Percentiles rank a stretch among this genome's conserved stretches.
Evolutionary conservation across 2,888 invertebrate species (phyloP).

Genomic region (Platycnemis pennipes): DNA sequence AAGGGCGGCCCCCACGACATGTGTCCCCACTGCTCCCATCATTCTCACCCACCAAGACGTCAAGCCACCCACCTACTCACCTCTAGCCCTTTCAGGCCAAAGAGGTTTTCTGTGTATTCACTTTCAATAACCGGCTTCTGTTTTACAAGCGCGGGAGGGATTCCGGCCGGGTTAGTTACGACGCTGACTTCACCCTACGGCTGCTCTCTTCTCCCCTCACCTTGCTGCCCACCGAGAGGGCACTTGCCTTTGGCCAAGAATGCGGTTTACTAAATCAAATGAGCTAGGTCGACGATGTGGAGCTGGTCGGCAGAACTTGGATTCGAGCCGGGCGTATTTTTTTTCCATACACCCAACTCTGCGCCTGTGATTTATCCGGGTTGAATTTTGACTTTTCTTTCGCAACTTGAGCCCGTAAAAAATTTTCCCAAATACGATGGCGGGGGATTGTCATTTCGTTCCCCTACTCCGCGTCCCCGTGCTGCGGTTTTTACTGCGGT

Average conservation of each 20-base stretch:
- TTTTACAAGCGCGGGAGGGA: conserved; percentile 29
- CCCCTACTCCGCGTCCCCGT: not conserved
- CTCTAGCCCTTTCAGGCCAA: not conserved
- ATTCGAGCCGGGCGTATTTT: conserved; percentile 20
- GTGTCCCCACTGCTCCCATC: conserved; percentile 15
- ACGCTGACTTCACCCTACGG: conserved; percentile 41
- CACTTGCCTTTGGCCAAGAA: conserved; percentile 56
- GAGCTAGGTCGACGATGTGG: not conserved
- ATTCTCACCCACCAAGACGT: not conserved
- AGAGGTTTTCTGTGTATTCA: conserved; percentile 67
- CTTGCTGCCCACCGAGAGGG: not conserved
- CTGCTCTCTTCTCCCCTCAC: not conserved
- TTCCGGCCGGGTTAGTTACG: not conserved
- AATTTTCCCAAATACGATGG: not conserved
- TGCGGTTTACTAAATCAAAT: conserved; percentile 64
- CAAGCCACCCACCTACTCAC: not conserved
- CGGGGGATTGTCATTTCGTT: not conserved
- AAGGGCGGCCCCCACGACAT: not conserved
- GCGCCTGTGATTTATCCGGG: not conserved
- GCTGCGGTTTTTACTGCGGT: not conserved
- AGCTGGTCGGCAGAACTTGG: conserved; percentile 36
- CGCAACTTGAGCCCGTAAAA: not conserved
- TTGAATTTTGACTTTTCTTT: not conserved
- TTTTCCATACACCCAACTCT: not conserved
- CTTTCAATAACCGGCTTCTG: conserved; percentile 67